phyloP scores from a whole-genome alignment of 1,140 invertebrate species.

The Drosophila sp. region DNA sequence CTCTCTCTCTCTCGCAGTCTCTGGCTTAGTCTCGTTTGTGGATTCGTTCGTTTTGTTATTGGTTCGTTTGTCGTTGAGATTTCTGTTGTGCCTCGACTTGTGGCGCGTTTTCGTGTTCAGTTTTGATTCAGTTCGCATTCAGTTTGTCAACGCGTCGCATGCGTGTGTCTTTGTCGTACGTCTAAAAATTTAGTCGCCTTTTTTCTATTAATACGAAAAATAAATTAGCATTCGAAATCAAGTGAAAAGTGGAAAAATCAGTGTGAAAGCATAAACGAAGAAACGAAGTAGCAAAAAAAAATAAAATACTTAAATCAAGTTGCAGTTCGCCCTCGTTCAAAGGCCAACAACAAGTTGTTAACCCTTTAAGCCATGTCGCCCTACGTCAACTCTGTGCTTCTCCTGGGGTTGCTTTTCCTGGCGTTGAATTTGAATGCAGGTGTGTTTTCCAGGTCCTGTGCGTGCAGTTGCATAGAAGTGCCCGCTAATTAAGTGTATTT shows the following conservation, averaged over 20 bases:
- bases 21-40: conserved; percentile 30
- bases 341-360: conserved; percentile 26
- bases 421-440: conserved; percentile 65
- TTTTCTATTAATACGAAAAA: neutral
- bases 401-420: conserved; percentile 56
- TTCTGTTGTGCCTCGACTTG: conserved; percentile 25
- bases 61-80: conserved; percentile 57
- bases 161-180: conserved; percentile 43
- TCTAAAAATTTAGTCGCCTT: conserved; percentile 1
- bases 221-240: conserved; percentile 13
- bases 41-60: conserved; percentile 65
- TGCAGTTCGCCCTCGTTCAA: neutral
- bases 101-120: conserved; percentile 48
- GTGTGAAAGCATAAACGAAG: conserved; percentile 13
- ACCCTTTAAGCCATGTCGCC: conserved; percentile 48
- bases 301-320: conserved; percentile 5
- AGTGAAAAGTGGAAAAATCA: conserved; percentile 5
- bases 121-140: conserved; percentile 71
- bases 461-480: conserved; percentile 47
- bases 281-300: neutral
- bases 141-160: conserved; percentile 80
- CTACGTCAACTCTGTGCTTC: conserved; percentile 56
- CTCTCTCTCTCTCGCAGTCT: conserved; percentile 24
- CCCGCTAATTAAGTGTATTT: conserved; percentile 63
- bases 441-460: conserved; percentile 42